Evolutionary conservation across 2,888 invertebrate genomes (phyloP).

Genomic region (Agonum fuliginosum): DNA sequence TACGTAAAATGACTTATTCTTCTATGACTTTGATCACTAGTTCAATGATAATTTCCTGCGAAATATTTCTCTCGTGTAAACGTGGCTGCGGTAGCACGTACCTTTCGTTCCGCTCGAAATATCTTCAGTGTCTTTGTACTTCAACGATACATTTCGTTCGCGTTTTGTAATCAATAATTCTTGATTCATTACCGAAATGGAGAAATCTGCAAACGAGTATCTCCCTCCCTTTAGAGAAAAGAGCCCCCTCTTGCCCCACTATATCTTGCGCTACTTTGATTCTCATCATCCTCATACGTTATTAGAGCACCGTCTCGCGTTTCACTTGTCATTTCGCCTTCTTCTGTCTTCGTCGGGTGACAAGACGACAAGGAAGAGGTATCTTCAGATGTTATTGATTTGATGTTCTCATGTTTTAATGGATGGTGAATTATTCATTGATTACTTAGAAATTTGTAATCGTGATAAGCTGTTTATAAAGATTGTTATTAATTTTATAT

Average conservation of each 20-base stretch:
- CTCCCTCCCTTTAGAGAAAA: slow-evolving; percentile 12
- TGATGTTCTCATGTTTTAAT: not conserved
- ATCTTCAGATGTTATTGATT: not conserved
- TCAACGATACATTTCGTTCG: slow-evolving; percentile 41
- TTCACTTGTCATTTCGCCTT: slow-evolving; percentile 29
- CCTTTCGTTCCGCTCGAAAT: slow-evolving; percentile 21
- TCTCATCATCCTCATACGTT: slow-evolving; percentile 21
- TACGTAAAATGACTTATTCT: too few species aligned
- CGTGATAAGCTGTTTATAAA: not conserved
- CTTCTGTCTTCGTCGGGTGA: not conserved
- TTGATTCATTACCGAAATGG: slow-evolving; percentile 57
- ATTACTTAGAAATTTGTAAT: not conserved
- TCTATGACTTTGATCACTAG: too few species aligned
- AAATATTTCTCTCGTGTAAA: slow-evolving; percentile 20
- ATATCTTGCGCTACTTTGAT: slow-evolving; percentile 6
- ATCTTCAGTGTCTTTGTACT: slow-evolving; percentile 48
- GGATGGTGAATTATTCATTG: not conserved
- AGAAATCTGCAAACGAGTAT: slow-evolving; percentile 38
- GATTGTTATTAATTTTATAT: not conserved
- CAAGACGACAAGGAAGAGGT: not conserved
- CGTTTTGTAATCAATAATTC: slow-evolving; percentile 55
- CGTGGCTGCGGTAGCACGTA: slow-evolving; percentile 27
- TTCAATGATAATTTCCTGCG: too few species aligned
- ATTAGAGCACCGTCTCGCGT: slow-evolving; percentile 27
- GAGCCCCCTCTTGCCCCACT: not conserved